These are phyloP conservation scores for Drosophila kohkoa DNA, from an alignment of 1,140 invertebrate genomes.

Conservation along the genomic window DNA sequence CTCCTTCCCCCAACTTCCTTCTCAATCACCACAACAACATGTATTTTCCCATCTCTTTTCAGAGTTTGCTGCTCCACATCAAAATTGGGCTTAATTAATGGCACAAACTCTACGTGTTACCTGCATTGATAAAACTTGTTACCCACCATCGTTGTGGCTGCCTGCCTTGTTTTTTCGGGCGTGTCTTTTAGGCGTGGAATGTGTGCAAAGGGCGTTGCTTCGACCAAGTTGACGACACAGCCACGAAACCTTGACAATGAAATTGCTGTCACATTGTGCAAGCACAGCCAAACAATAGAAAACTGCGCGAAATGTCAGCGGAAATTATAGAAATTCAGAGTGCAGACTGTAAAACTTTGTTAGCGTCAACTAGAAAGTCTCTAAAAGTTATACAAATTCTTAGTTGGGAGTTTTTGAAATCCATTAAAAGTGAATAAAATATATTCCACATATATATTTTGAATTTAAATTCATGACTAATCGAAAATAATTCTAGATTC, in stretches of 20 bases:
- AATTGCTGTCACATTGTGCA: background rate
- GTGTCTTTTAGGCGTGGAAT: background rate
- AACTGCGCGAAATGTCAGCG: background rate
- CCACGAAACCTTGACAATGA: constrained; percentile 26
- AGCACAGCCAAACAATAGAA: constrained; percentile 1
- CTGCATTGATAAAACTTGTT: constrained; percentile 22
- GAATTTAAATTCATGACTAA: background rate
- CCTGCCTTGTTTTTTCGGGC: constrained; percentile 2
- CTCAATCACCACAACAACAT: constrained; percentile 4
- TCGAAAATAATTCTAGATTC: background rate
- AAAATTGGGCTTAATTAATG: constrained; percentile 21
- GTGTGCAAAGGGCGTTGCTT: constrained; percentile 20
- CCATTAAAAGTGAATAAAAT: too few species aligned
- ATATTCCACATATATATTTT: too few species aligned
- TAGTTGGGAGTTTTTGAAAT: background rate
- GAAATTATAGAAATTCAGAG: constrained; percentile 1
- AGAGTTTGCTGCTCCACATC: background rate
- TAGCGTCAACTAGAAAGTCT: background rate
- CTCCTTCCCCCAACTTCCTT: background rate
- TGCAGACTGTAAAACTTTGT: background rate
- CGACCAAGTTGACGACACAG: background rate
- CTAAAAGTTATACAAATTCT: background rate
- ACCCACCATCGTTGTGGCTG: background rate
- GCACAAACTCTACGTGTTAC: constrained; percentile 17
- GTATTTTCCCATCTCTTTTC: background rate